phyloP scores from a whole-genome alignment of 2,797 vertebrate species.

The Scarus forsteni region DNA sequence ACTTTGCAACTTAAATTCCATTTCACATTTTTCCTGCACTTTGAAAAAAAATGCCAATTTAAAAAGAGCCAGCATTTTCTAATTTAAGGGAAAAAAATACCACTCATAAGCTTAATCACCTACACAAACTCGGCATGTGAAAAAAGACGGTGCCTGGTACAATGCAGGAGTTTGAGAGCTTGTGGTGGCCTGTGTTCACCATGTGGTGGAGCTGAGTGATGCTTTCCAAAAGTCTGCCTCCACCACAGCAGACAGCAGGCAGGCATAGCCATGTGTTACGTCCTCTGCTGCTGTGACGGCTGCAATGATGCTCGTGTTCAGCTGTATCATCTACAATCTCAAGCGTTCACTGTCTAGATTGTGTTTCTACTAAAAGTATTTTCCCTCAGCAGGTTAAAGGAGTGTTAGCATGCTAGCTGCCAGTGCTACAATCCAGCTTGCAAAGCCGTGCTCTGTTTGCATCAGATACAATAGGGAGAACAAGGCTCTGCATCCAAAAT shows the following conservation, averaged over 20 bases:
- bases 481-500: slow-evolving; percentile 63
- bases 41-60: neutral
- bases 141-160: slow-evolving; percentile 5
- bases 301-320: slow-evolving; percentile 38
- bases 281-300: slow-evolving; percentile 10
- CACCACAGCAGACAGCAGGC: slow-evolving; percentile 44
- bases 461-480: slow-evolving; percentile 43
- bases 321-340: slow-evolving; percentile 50
- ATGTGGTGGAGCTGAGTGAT: slow-evolving; percentile 75
- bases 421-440: slow-evolving; percentile 17
- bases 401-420: slow-evolving; percentile 20
- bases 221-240: slow-evolving; percentile 48
- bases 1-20: neutral
- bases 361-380: slow-evolving; percentile 9
- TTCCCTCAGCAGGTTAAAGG: slow-evolving; percentile 8
- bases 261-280: slow-evolving; percentile 55
- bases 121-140: neutral
- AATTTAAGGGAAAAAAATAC: neutral
- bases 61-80: neutral
- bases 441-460: slow-evolving; percentile 13
- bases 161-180: slow-evolving; percentile 36
- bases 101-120: neutral
- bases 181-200: slow-evolving; percentile 69
- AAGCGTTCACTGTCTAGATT: slow-evolving; percentile 18
- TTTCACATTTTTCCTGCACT: neutral